Evolutionary conservation across 2,888 invertebrate species (phyloP).

Genomic region (Doris montereyensis): DNA sequence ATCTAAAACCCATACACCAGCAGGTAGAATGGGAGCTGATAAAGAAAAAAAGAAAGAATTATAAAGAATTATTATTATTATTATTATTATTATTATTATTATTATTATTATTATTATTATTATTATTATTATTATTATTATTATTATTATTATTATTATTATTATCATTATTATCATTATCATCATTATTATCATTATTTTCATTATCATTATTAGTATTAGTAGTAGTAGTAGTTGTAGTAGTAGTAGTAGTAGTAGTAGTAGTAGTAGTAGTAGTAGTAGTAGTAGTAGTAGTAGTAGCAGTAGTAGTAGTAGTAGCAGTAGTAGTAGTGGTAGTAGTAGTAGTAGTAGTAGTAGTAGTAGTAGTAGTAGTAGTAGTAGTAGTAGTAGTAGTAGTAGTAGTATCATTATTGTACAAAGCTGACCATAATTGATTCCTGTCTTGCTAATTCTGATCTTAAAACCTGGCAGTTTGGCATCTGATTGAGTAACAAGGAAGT

Average conservation of each 20-base stretch:
- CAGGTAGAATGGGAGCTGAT: too few species aligned
- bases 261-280: neutral
- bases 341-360: neutral
- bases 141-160: neutral
- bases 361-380: neutral
- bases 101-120: neutral
- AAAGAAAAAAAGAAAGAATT: too few species aligned
- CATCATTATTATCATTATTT: neutral
- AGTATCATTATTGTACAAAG: neutral
- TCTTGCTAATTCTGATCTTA: too few species aligned
- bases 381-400: neutral
- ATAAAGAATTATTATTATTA: too few species aligned
- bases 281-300: neutral
- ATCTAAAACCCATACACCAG: too few species aligned
- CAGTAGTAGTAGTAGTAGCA: neutral
- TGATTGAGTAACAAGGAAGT: too few species aligned
- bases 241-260: neutral
- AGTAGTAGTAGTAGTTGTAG: neutral
- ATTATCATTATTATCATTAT: neutral
- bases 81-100: neutral
- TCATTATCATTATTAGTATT: too few species aligned
- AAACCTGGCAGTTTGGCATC: too few species aligned
- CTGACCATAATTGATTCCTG: too few species aligned
- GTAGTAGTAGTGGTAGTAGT: neutral
- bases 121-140: neutral